Evolutionary conservation across 2,113 vertebrate genomes (phyloP).

Genomic region (Daphoenositta chrysoptera): DNA sequence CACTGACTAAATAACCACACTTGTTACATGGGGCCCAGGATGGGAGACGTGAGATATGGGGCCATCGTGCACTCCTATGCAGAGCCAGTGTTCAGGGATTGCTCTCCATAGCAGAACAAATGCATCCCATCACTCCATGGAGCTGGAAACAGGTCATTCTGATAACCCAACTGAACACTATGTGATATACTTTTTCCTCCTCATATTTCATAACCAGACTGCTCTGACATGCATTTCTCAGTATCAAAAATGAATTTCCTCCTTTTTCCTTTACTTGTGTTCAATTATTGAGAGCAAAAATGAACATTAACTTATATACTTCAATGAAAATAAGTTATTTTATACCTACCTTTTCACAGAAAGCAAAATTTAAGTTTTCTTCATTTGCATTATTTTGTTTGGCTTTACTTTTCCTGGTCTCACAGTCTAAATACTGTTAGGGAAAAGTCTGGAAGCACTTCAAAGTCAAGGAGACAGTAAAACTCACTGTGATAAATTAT

Average conservation of each 20-base stretch:
- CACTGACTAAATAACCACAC: background rate
- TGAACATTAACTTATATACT: background rate
- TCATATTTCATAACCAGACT: background rate
- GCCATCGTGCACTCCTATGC: fast-evolving
- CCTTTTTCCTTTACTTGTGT: background rate
- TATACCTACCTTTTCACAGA: background rate
- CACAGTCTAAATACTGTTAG: background rate
- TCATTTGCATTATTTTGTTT: background rate
- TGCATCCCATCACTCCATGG: no score
- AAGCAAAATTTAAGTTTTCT: background rate
- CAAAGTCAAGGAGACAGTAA: background rate
- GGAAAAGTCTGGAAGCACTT: background rate
- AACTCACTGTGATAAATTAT: background rate
- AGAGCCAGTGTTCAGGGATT: background rate
- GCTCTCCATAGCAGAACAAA: background rate
- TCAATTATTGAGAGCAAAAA: background rate
- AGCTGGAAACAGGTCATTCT: background rate
- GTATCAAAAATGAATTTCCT: background rate
- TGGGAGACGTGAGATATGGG: background rate
- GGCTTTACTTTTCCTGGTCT: background rate
- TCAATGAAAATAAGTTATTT: background rate
- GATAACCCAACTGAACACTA: background rate
- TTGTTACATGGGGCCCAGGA: fast-evolving
- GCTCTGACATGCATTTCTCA: background rate
- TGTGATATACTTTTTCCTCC: background rate